phyloP scores from a whole-genome alignment of 1,140 invertebrate species.

The Temnothorax nylanderi region DNA sequence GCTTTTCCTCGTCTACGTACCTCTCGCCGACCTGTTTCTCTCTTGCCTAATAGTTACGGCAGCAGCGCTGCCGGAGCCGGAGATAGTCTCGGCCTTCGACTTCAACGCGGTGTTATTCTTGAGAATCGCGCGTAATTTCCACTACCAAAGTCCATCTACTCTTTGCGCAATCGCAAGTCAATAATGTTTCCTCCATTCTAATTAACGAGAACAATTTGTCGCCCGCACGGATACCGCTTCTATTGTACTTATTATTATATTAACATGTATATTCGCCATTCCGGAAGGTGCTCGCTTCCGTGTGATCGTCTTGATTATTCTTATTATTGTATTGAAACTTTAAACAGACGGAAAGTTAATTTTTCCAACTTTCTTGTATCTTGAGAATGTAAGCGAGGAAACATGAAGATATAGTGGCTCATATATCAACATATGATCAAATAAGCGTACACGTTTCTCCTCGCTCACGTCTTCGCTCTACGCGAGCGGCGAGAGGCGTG shows the following conservation, averaged over 20 bases:
- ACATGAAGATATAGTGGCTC: background rate
- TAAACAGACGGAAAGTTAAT: background rate
- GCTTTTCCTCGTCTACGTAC: conserved; percentile 46
- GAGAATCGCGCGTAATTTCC: conserved; percentile 9
- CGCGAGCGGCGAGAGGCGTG: background rate
- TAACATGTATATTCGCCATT: background rate
- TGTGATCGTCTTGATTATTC: background rate
- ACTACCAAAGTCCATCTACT: background rate
- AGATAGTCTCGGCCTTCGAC: conserved; percentile 20
- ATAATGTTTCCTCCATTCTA: conserved; percentile 32
- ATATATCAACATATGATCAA: background rate
- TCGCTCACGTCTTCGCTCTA: background rate
- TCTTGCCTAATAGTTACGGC: conserved; percentile 38
- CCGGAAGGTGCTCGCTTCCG: background rate
- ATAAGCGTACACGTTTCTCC: background rate
- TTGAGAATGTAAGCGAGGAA: background rate
- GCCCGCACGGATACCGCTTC: background rate
- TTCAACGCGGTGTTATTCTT: conserved; percentile 2
- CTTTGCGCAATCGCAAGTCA: conserved; percentile 46
- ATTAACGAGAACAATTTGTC: conserved; percentile 49
- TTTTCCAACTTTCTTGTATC: too few species aligned
- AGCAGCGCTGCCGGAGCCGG: background rate
- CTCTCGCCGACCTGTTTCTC: conserved; percentile 52
- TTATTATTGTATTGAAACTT: background rate
- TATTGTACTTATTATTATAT: background rate